These are phyloP conservation scores for Drosophila vallismaia DNA, from an alignment of 2,888 invertebrate species.

Conservation along the genomic window DNA sequence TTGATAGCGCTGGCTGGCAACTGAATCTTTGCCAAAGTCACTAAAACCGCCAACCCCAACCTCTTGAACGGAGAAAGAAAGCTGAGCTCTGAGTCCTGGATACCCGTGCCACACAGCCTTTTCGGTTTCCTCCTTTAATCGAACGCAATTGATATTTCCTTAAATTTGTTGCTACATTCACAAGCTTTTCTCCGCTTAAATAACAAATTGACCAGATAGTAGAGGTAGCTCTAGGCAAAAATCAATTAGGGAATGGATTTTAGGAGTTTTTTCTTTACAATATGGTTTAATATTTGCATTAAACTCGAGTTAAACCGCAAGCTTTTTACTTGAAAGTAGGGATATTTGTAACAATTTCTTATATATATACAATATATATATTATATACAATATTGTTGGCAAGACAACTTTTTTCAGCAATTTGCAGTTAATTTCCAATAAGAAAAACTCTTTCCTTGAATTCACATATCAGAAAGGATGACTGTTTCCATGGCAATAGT, in stretches of 20 bases:
- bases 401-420: too few relatives aligned
- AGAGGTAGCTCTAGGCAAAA: neutral
- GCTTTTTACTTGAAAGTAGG: too few relatives aligned
- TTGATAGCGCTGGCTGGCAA: slow-evolving; percentile 41
- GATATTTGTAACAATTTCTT: too few relatives aligned
- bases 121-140: slow-evolving; percentile 4
- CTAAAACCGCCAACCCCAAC: slow-evolving; percentile 42
- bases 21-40: slow-evolving; percentile 27
- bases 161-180: slow-evolving; percentile 22
- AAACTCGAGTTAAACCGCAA: too few relatives aligned
- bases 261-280: too few relatives aligned
- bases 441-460: neutral
- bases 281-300: too few relatives aligned
- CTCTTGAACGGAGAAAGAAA: slow-evolving; percentile 1
- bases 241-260: slow-evolving; percentile 1
- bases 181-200: slow-evolving; percentile 39
- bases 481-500: slow-evolving; percentile 19
- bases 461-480: neutral
- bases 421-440: neutral
- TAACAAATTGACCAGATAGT: slow-evolving; percentile 48
- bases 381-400: too few relatives aligned
- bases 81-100: neutral
- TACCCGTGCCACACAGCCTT: slow-evolving; percentile 13
- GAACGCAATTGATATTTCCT: slow-evolving; percentile 63
- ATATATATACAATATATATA: too few relatives aligned